Conservation (phyloP, 2,797 vertebrate species). For the Centroberyx gerrardi region DNA sequence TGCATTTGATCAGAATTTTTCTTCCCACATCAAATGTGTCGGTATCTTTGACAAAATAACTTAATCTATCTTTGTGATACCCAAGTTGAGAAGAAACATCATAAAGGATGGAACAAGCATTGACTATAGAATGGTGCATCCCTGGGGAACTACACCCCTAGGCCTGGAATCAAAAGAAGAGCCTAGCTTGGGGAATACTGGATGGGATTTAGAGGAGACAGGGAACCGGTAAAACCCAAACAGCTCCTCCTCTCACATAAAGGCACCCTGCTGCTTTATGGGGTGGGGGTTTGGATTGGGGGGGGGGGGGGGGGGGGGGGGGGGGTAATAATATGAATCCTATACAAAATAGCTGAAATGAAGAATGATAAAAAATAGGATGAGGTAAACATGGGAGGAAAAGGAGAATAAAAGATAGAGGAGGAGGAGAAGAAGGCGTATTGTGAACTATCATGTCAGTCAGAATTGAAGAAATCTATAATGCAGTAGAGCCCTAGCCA, state of each 20-base stretch:
- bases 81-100: conserved; percentile 17
- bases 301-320: neutral
- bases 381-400: neutral
- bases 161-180: conserved; percentile 60
- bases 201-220: conserved; percentile 45
- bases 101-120: conserved; percentile 22
- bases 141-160: conserved; percentile 27
- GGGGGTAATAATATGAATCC: conserved; percentile 11
- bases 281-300: neutral
- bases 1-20: conserved; percentile 33
- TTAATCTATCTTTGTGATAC: neutral
- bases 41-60: conserved; percentile 1
- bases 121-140: conserved; percentile 33
- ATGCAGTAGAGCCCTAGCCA: neutral
- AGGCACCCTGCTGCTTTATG: conserved; percentile 5
- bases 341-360: neutral
- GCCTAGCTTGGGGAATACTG: conserved; percentile 39
- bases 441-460: conserved; percentile 27
- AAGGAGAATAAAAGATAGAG: neutral
- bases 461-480: conserved; percentile 15
- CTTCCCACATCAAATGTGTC: conserved; percentile 11
- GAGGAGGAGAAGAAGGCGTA: neutral
- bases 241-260: conserved; percentile 21
- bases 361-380: no score
- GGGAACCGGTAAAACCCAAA: conserved; percentile 11